Evolutionary conservation across 2,888 invertebrate species (phyloP).

Genomic region (Acrocyrtus sp.): DNA sequence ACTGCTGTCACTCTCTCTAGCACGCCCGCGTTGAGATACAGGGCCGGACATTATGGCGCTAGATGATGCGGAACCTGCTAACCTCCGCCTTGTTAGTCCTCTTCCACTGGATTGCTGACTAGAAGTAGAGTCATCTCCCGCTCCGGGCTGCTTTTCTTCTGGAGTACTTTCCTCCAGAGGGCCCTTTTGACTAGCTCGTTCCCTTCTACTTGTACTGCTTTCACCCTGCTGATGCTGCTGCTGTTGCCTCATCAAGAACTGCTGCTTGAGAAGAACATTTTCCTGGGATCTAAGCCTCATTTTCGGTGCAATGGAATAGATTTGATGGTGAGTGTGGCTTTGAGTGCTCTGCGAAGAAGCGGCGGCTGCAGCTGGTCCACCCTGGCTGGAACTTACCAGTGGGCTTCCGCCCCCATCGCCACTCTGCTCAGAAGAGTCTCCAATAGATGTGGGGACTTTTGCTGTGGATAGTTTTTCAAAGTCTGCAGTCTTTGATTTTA

Average conservation of each 20-base stretch:
- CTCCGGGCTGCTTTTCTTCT: constrained; percentile 52
- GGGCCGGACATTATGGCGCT: constrained; percentile 12
- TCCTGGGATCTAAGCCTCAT: constrained; percentile 59
- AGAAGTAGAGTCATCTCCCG: constrained; percentile 39
- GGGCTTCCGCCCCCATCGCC: neutral
- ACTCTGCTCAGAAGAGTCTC: neutral
- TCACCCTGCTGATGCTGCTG: constrained; percentile 41
- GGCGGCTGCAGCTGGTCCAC: neutral
- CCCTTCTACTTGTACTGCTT: constrained; percentile 10
- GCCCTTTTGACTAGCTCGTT: constrained; percentile 18
- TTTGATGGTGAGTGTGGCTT: too few species aligned
- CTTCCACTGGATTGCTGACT: constrained; percentile 25
- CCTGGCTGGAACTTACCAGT: constrained; percentile 1
- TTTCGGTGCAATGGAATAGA: constrained; percentile 55
- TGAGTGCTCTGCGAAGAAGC: constrained; percentile 9
- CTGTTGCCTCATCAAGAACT: constrained; percentile 56
- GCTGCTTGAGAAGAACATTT: constrained; percentile 57
- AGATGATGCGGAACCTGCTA: constrained; percentile 58
- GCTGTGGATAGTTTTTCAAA: constrained; percentile 58
- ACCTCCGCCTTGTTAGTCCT: constrained; percentile 65
- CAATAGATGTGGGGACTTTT: constrained; percentile 4
- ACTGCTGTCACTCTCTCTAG: constrained; percentile 1
- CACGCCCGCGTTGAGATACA: constrained; percentile 5
- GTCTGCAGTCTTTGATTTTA: constrained; percentile 63
- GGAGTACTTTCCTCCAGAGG: constrained; percentile 39